Percentiles rank a stretch among this genome's conserved stretches.
Evolutionary conservation across 2,888 invertebrate species (phyloP).

Genomic region (Hedya salicella): DNA sequence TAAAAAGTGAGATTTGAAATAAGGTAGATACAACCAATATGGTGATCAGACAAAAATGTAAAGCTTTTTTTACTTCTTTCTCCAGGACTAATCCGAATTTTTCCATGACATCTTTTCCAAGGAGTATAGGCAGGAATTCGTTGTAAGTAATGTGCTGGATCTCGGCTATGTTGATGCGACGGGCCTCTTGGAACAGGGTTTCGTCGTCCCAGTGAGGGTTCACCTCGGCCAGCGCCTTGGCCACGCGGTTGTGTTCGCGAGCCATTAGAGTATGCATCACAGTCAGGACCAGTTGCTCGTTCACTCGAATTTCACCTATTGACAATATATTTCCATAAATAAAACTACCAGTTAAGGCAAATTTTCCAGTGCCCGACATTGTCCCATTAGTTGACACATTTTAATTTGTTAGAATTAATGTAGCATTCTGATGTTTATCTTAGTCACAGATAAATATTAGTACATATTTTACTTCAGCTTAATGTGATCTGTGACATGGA

Average conservation of each 20-base stretch:
- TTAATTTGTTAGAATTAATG: no score
- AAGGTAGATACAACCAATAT: no score
- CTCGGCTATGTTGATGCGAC: constrained; percentile 93
- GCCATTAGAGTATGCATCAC: constrained; percentile 97
- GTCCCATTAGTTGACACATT: no score
- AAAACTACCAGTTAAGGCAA: no score
- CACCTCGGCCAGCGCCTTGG: constrained; percentile 89
- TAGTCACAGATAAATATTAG: no score
- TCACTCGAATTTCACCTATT: constrained; percentile 95
- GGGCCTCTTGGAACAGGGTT: constrained; percentile 94
- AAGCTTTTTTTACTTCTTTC: constrained; percentile 85
- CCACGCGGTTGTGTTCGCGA: constrained; percentile 95
- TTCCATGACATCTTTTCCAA: constrained; percentile 96
- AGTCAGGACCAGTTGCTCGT: constrained; percentile 94
- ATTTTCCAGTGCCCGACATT: no score
- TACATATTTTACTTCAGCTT: no score
- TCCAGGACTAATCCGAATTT: constrained; percentile 94
- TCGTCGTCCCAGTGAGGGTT: constrained; percentile 98
- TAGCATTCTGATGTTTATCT: no score
- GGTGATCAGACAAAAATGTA: no score
- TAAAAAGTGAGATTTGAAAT: no score
- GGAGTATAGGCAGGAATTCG: constrained; percentile 94
- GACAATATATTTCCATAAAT: constrained; percentile 46
- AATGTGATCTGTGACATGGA: no score
- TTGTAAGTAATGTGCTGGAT: constrained; percentile 96